phyloP scores from a whole-genome alignment of 2,797 vertebrate genomes.

The Lepus townsendii region DNA sequence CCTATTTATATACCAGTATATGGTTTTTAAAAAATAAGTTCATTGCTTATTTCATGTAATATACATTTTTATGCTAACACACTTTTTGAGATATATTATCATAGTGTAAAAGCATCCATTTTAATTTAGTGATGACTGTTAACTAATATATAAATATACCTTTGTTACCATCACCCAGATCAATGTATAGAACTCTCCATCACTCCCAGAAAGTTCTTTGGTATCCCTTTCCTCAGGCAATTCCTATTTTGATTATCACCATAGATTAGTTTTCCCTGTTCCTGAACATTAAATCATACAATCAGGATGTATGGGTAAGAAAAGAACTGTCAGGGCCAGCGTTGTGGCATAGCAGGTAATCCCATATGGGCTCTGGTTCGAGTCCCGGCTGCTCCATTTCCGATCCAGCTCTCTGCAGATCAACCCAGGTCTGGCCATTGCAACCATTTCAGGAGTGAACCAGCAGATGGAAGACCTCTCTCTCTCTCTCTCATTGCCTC shows the following conservation, averaged over 20 bases:
- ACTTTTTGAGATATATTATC: slow-evolving; percentile 30
- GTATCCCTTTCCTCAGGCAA: not conserved
- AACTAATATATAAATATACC: not conserved
- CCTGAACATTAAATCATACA: slow-evolving; percentile 39
- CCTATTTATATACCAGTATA: not conserved
- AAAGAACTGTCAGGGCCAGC: no score
- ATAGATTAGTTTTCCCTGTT: not conserved
- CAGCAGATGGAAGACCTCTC: no score
- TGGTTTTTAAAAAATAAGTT: not conserved
- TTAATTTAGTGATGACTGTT: slow-evolving; percentile 40
- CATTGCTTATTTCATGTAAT: not conserved
- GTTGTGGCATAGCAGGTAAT: no score
- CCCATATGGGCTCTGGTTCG: no score
- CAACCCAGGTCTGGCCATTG: no score
- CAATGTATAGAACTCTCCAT: not conserved
- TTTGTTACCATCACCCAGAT: not conserved
- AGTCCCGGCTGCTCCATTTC: no score
- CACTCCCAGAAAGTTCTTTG: not conserved
- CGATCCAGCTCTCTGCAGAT: no score
- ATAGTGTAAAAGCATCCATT: slow-evolving; percentile 47
- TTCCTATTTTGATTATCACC: slow-evolving; percentile 12
- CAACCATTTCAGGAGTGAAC: no score
- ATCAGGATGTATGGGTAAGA: not conserved
- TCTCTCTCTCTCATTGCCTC: no score
- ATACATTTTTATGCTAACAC: not conserved